These are phyloP conservation scores for Coracias cyanogaster DNA, from an alignment of 2,797 vertebrate genomes.

Conservation along the genomic window DNA sequence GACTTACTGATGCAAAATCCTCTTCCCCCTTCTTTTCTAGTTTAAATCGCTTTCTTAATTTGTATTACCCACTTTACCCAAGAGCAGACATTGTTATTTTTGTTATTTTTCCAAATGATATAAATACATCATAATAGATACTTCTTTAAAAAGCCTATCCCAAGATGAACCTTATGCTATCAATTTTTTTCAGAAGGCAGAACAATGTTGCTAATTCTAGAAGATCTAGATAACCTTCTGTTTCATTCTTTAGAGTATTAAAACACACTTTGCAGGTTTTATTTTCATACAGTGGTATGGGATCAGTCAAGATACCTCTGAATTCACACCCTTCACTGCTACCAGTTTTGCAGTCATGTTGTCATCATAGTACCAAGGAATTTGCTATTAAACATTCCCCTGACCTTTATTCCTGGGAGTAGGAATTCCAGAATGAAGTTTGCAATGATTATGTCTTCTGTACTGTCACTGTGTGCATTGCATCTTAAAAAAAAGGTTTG, in stretches of 20 bases:
- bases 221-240: not conserved
- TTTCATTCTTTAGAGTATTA: not conserved
- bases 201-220: not conserved
- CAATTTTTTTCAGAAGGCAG: not conserved
- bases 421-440: not conserved
- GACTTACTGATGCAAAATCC: not conserved
- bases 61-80: not conserved
- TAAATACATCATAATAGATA: not conserved
- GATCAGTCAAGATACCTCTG: not conserved
- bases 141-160: not conserved
- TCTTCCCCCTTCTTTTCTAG: not conserved
- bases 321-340: not conserved
- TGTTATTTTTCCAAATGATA: not conserved
- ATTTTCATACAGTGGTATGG: not conserved
- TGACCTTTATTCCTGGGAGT: not conserved
- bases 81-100: not conserved
- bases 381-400: not conserved
- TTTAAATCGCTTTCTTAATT: not conserved
- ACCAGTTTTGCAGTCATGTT: not conserved
- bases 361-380: not conserved
- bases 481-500: not conserved
- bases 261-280: not conserved
- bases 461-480: not conserved
- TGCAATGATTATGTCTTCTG: not conserved
- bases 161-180: not conserved